phyloP scores from a whole-genome alignment of 1,140 invertebrate species.

The Palaemon carinicauda region DNA sequence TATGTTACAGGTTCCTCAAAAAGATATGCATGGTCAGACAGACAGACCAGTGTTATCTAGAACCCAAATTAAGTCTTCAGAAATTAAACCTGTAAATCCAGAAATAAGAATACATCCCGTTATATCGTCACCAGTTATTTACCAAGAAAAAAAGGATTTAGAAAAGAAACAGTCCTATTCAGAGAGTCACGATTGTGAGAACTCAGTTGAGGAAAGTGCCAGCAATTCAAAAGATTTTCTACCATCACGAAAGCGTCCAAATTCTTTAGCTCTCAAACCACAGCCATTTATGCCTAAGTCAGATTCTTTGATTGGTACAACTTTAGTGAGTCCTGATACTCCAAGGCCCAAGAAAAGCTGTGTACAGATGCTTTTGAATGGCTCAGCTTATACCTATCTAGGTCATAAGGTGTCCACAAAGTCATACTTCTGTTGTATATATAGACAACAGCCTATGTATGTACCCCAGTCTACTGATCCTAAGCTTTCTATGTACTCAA shows the following conservation, averaged over 20 bases:
- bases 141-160: too few species aligned
- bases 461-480: conserved; percentile 79
- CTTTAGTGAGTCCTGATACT: conserved; percentile 81
- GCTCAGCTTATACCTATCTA: conserved; percentile 91
- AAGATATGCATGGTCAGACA: background rate
- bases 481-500: conserved; percentile 96
- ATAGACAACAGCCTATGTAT: conserved; percentile 93
- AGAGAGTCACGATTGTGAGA: background rate
- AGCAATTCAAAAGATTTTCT: conserved; percentile 41
- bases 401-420: conserved; percentile 89
- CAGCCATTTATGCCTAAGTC: conserved; percentile 58
- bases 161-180: background rate
- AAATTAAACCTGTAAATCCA: conserved; percentile 14
- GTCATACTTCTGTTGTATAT: conserved; percentile 90
- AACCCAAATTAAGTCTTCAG: background rate
- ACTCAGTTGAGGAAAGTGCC: background rate
- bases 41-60: background rate
- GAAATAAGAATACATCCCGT: conserved; percentile 20
- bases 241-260: conserved; percentile 55
- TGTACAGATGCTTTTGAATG: conserved; percentile 72
- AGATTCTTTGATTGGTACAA: conserved; percentile 62
- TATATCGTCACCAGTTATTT: background rate
- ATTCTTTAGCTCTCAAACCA: conserved; percentile 56
- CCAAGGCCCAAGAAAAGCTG: conserved; percentile 68
- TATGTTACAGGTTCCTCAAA: background rate